Base-by-base conservation (phyloP, 2,113 vertebrate species). In the Engraulis encrasicolus region DNA sequence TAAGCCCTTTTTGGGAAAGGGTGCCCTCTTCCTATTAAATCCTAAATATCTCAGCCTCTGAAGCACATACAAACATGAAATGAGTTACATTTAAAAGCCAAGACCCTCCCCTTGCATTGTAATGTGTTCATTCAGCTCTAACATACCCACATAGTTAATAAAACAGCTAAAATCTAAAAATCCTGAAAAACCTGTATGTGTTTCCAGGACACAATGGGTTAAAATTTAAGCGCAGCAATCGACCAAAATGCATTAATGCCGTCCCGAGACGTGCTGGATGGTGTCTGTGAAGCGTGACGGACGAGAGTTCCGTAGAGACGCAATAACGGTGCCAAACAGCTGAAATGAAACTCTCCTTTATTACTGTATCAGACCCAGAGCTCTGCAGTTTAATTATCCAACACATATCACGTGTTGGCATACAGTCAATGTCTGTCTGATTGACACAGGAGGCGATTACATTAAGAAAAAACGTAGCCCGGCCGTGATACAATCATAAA, bases 381-480 rank as follows among this genome's bases (percentile, higher is more conserved):
- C 66, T 74, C 66, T 74, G 31, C 27, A 74, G 66, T 34, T 74
- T 74, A 74, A 74, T 74, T 74, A 74, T 15, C 27, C 15, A 31
- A 14, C 66, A 74, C 17, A 74, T 74, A n/a, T n/a, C n/a, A n/a
- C 27, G 5, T 74, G 66, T 74, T 74, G 9, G 12, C 27, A 27
- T 27, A 61, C 58, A 34, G 66, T 74, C 66, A 74, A 31, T 74
- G 66, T 11, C 27, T 17, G 66, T 15, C 66, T 74, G 66, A 74
- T 31, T 74, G 66, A 74, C 66, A 74, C 12, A 15, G 11, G 14
- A 36, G 31, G 12, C 66, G 66, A 74, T 74, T 74, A 74, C 66
- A 74, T 74, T 74, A 74, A 74, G 27, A 74, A 74, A 74, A 17
- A 74, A 66, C 11, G n/a, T 23, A 66, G 58, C n/a, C n/a, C n/a